Percentiles rank a stretch among this genome's conserved stretches.
phyloP scores from a whole-genome alignment of 1,140 invertebrate genomes.

The Brachionus plicatilis region DNA sequence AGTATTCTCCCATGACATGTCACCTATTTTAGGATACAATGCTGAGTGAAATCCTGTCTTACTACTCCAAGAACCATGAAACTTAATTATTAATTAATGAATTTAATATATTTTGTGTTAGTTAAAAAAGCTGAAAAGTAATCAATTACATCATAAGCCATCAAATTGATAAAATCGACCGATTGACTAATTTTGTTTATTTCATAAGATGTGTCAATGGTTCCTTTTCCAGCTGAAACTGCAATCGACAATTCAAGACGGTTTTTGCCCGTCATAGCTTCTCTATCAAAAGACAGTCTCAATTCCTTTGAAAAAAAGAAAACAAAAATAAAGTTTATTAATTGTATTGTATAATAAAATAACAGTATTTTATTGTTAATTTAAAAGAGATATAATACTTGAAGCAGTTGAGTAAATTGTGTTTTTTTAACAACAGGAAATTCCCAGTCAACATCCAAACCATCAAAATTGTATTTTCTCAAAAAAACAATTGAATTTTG shows the following conservation, averaged over 20 bases:
- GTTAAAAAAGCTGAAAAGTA: background rate
- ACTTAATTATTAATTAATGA: slow-evolving; percentile 46
- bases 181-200: slow-evolving; percentile 72
- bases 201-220: slow-evolving; percentile 63
- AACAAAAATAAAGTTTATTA: background rate
- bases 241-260: slow-evolving; percentile 57
- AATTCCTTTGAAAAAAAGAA: slow-evolving; percentile 34
- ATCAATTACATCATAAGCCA: slow-evolving; percentile 69
- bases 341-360: no score
- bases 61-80: slow-evolving; percentile 34
- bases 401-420: slow-evolving; percentile 42
- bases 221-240: slow-evolving; percentile 43
- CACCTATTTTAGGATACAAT: slow-evolving; percentile 2
- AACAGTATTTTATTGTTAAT: no score
- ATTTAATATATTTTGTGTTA: background rate
- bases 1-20: background rate
- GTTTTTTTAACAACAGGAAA: slow-evolving; percentile 43
- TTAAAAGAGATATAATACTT: background rate
- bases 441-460: slow-evolving; percentile 47
- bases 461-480: slow-evolving; percentile 57
- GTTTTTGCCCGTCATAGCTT: slow-evolving; percentile 63
- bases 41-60: slow-evolving; percentile 29
- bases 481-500: slow-evolving; percentile 43
- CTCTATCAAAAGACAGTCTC: slow-evolving; percentile 42
- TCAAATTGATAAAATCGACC: slow-evolving; percentile 87